These are phyloP conservation scores for Vulpes vulpes DNA, from an alignment of 2,113 vertebrate species.

Conservation along the genomic window DNA sequence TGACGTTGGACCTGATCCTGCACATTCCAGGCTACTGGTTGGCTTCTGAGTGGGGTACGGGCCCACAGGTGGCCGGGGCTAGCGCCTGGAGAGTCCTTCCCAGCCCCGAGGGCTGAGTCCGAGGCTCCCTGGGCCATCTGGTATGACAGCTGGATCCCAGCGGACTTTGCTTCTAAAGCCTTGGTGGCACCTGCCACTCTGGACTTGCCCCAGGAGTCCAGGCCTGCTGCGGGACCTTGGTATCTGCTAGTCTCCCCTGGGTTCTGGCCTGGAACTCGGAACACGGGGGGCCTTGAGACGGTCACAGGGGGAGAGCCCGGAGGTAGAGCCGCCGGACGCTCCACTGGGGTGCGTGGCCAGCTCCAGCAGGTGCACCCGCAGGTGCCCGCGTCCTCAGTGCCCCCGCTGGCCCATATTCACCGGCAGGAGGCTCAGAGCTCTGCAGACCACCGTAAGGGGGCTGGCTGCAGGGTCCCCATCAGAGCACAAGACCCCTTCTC, in stretches of 20 bases:
- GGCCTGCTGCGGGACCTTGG: neutral
- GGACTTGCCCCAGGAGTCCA: neutral
- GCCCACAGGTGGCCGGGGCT: fast-evolving
- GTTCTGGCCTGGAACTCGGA: neutral
- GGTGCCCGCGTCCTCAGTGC: neutral
- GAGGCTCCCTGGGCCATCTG: no score
- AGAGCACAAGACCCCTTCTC: neutral
- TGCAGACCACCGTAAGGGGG: neutral
- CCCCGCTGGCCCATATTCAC: neutral
- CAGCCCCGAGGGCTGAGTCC: neutral
- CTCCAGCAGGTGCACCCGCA: no score
- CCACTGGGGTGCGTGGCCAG: fast-evolving
- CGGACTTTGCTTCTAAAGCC: neutral
- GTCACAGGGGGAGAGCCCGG: neutral
- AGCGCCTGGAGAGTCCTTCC: neutral
- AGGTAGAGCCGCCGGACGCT: fast-evolving
- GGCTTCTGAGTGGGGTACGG: fast-evolving
- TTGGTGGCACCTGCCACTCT: fast-evolving
- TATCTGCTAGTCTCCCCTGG: neutral
- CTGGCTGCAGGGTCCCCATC: no score
- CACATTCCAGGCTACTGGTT: neutral
- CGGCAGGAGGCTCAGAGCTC: neutral
- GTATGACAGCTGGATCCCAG: no score
- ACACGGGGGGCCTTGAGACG: fast-evolving
- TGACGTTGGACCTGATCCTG: no score